Base-by-base conservation (phyloP, 2,797 vertebrate genomes). In the Danio choprae region DNA sequence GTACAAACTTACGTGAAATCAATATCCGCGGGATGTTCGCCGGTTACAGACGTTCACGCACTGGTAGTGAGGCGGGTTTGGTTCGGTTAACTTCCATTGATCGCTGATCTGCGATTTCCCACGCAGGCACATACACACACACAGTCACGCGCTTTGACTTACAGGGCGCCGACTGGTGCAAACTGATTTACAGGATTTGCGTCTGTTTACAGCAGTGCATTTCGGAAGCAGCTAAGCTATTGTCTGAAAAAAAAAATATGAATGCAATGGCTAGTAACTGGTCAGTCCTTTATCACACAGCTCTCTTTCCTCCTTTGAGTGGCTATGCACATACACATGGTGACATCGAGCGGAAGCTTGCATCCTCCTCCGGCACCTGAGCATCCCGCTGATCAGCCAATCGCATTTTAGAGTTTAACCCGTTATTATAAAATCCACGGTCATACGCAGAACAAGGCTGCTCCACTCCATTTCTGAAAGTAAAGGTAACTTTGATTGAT, bases 1-100 rank as follows among this genome's bases (percentile, higher is more conserved):
- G 81, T 77, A 89, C 84, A 85, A 87, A 94, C 92, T 94, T 93
- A 93, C 92, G 88, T 86, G 68, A 86, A 86, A 91, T 88, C 85
- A 89, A 87, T 63, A 81, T 87, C 79, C 80, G 87, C 89, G 80
- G 87, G 87, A 84, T 89, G 88, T 88, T 87, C 89, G 89, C 89
- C 89, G 89, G 91, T 84, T 87, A 87, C 86, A 86, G 82, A 46
- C 81, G 83, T 89, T 82, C 81, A 84, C 73, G 15, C 69, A 64
- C 78, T 64, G 65, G 74, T 87, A 85, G 85, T 40, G 20, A 58
- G 22, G 50, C 20, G 58, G 10, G 22, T 63, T 76, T 77, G 85
- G 83, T 84, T 80, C 74, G 87, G 87, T 80, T 86, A 93, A 92
- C 90, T 93, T 92, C 90, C 89, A 87, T 87, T 71, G 74, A 60